Percentiles rank a stretch among this genome's conserved stretches.
Evolutionary conservation across 1,140 invertebrate genomes (phyloP).

Genomic region (Zaprionus ornatus): DNA sequence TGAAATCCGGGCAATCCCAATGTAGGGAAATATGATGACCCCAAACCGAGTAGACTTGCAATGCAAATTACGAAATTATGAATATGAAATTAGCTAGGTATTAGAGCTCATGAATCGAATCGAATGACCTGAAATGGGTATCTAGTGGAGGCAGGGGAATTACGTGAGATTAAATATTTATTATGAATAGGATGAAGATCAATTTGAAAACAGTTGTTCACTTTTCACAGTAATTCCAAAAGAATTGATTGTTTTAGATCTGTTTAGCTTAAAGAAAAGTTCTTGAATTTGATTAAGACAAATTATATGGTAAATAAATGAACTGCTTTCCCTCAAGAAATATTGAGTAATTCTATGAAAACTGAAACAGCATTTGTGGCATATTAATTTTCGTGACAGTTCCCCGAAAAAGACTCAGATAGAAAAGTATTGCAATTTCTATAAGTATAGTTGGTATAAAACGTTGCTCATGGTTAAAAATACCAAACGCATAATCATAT

Average conservation of each 20-base stretch:
- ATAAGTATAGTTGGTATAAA: constrained; percentile 3
- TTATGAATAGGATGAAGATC: not conserved
- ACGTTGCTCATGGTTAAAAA: constrained; percentile 35
- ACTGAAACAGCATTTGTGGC: not conserved
- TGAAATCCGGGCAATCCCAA: constrained; percentile 9
- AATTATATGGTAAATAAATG: not conserved
- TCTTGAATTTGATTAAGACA: not conserved
- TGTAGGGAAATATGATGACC: constrained; percentile 19
- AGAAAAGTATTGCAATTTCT: constrained; percentile 1
- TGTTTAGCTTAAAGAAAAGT: not conserved
- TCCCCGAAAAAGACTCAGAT: not conserved
- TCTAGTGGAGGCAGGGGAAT: constrained; percentile 1
- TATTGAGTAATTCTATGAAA: not conserved
- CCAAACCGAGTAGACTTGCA: constrained; percentile 39
- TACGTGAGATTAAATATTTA: not conserved
- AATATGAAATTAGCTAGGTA: constrained; percentile 60
- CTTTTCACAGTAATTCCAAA: not conserved
- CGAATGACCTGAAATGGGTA: constrained; percentile 35
- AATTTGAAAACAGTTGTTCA: not conserved
- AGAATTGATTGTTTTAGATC: not conserved
- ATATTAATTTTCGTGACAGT: constrained; percentile 16
- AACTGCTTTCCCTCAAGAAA: not conserved
- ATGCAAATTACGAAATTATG: constrained; percentile 72
- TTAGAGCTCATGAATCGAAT: constrained; percentile 24
- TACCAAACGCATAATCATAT: constrained; percentile 38